phyloP scores from a whole-genome alignment of 2,113 vertebrate species.

The Tachycineta bicolor region DNA sequence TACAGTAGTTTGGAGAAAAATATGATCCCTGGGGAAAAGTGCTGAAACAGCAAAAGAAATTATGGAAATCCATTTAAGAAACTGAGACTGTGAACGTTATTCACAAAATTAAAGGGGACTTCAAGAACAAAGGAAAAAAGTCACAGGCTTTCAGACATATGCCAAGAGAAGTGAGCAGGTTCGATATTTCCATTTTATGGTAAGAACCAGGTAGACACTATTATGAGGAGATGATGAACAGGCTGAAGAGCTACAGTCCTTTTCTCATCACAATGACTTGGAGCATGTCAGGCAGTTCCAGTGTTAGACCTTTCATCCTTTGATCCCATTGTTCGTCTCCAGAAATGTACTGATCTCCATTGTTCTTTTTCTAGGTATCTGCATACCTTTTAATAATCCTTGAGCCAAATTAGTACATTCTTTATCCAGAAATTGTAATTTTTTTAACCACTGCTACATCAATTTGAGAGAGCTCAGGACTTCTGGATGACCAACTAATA shows the following conservation, averaged over 20 bases:
- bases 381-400: background rate
- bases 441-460: background rate
- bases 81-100: background rate
- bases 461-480: too few species aligned
- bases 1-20: background rate
- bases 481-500: too few species aligned
- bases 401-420: background rate
- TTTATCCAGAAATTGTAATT: background rate
- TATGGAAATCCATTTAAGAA: background rate
- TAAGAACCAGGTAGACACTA: background rate
- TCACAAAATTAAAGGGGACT: background rate
- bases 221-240: background rate
- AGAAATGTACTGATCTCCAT: background rate
- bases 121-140: background rate
- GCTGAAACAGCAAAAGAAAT: background rate
- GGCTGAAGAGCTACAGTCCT: background rate
- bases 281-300: background rate
- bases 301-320: background rate
- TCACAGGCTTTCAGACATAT: background rate
- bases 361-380: background rate
- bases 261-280: background rate
- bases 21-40: background rate
- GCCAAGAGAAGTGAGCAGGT: background rate
- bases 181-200: background rate
- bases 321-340: background rate